These are phyloP conservation scores for Tanytarsus gracilentus DNA, from an alignment of 2,888 invertebrate species.

Conservation along the genomic window DNA sequence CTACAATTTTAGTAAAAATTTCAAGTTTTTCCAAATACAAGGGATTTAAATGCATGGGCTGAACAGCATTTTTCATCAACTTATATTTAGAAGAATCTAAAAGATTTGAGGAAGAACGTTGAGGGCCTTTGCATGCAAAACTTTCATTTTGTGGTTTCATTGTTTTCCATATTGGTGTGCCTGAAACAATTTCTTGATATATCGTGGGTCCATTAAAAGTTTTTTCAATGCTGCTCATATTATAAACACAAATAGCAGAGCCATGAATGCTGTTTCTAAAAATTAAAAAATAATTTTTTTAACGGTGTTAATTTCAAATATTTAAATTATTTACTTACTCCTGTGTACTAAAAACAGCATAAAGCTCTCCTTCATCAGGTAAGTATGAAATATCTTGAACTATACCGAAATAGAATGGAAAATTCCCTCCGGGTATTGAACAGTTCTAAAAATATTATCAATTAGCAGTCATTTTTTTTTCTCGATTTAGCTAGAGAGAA, in stretches of 20 bases:
- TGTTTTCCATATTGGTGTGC: constrained; percentile 63
- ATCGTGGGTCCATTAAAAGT: constrained; percentile 83
- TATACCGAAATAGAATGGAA: constrained; percentile 81
- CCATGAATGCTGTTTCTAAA: constrained; percentile 75
- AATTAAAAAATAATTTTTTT: constrained; percentile 31
- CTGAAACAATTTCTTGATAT: constrained; percentile 63
- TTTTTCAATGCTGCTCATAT: constrained; percentile 66
- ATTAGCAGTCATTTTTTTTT: neutral
- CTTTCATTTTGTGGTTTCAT: constrained; percentile 50
- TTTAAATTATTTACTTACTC: constrained; percentile 45
- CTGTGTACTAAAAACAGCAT: constrained; percentile 78
- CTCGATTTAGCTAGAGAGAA: neutral
- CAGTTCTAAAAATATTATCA: constrained; percentile 48
- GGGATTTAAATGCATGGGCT: constrained; percentile 59
- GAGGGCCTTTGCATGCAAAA: constrained; percentile 50
- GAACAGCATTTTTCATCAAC: constrained; percentile 78
- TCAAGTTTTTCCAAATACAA: constrained; percentile 62
- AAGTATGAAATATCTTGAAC: constrained; percentile 77
- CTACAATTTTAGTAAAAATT: constrained; percentile 65
- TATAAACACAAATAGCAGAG: constrained; percentile 86
- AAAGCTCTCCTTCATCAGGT: constrained; percentile 64
- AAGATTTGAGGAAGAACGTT: constrained; percentile 37
- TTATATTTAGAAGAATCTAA: constrained; percentile 68
- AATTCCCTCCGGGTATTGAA: constrained; percentile 73
- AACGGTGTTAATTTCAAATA: constrained; percentile 29